Conservation (phyloP, 2,888 invertebrate genomes). For the Chaetoderma sp. region DNA sequence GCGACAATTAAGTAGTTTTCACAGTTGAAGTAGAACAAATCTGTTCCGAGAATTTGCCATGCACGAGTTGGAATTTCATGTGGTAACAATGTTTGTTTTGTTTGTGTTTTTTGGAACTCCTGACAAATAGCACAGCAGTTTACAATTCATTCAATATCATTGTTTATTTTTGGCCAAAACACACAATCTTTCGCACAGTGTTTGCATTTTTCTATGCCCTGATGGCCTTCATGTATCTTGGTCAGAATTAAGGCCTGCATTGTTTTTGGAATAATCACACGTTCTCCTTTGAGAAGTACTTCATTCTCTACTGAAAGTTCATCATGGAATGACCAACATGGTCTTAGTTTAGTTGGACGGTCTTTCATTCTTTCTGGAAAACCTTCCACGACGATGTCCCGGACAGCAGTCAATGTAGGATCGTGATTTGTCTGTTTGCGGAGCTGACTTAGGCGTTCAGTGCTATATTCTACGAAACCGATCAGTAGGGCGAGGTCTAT, state of each 20-base stretch:
- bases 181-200: slow-evolving; percentile 17
- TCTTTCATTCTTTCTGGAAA: slow-evolving; percentile 17
- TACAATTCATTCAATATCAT: slow-evolving; percentile 17
- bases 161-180: slow-evolving; percentile 32
- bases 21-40: slow-evolving; percentile 20
- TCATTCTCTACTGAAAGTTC: slow-evolving; percentile 25
- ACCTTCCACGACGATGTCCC: slow-evolving; percentile 13
- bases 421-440: slow-evolving; percentile 4
- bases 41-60: slow-evolving; percentile 27
- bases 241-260: slow-evolving; percentile 13
- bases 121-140: slow-evolving; percentile 15
- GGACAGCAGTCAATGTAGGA: slow-evolving; percentile 15
- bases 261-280: slow-evolving; percentile 16
- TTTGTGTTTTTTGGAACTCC: slow-evolving; percentile 11
- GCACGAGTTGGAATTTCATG: slow-evolving; percentile 14
- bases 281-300: slow-evolving; percentile 25
- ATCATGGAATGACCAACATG: slow-evolving; percentile 26
- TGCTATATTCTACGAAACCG: neutral
- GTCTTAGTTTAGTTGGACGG: slow-evolving; percentile 5
- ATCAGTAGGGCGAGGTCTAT: too few species aligned
- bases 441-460: neutral
- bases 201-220: slow-evolving; percentile 23
- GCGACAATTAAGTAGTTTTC: slow-evolving; percentile 19
- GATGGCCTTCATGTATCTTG: slow-evolving; percentile 22
- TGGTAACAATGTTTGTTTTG: slow-evolving; percentile 6